Base-by-base conservation (phyloP, 2,113 vertebrate species). In the Cervus canadensis region DNA sequence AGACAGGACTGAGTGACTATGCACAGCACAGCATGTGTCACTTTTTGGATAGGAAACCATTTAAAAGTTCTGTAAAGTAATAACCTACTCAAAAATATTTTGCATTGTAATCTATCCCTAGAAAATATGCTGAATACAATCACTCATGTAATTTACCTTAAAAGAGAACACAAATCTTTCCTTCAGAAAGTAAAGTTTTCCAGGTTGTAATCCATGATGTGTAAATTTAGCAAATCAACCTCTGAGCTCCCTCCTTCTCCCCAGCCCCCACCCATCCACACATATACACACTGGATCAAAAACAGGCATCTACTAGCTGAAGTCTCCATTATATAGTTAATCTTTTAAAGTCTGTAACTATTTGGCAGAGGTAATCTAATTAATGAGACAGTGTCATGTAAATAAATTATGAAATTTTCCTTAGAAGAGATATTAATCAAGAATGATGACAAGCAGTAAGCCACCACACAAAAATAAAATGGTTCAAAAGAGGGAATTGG, bases 121-220 rank as follows among this genome's bases (percentile, higher is more conserved):
- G 25, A 97, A 97, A 87, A 87, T 30, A 60, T 36, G 43, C 78
- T 60, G 28, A 90, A 81, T 94, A 50, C 7, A 59, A 88, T 94
- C 78, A 96, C 15, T 33, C 40, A 28, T 36, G 30, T 60, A 57
- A 45, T 89, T 30, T 43, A 74, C 50, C 54, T 94, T 93, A 52
- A 84, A 96, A 91, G 56, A 64, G 28, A 79, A 86, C 10, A 64
- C 10, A 93, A 78, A 48, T 48, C 21, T 57, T 88, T 76, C 30
- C n/a, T 81, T 94, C 10, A 81, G 52, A 93, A 96, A 74, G 91
- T n/a, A 48, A 67, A 89, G 17, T 54, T 50, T 90, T 82, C 19
- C 40, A 85, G 59, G 2, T 30, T 94, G 36, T 81, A 52, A 85
- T 48, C 23, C 6, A 71, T 28, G 23, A 79, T 54, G 57, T 48